Percentiles rank a stretch among this genome's conserved stretches.
These are phyloP conservation scores for Perognathus longimembris DNA, from an alignment of 2,113 vertebrate genomes.

Conservation along the genomic window DNA sequence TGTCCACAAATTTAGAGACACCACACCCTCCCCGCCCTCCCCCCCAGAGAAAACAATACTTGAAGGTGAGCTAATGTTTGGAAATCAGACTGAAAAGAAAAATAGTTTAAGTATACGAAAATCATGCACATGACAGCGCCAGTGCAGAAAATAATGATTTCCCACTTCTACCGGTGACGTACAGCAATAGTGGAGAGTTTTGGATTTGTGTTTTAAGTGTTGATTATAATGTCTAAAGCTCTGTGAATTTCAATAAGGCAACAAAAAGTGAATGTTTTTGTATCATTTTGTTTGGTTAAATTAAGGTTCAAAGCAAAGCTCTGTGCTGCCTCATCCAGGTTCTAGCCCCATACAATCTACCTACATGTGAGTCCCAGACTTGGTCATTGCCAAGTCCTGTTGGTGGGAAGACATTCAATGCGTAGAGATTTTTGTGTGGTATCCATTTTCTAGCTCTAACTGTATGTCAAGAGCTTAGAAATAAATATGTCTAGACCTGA, in stretches of 20 bases:
- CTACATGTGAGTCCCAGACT: not conserved
- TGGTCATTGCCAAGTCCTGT: not conserved
- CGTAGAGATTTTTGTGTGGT: not conserved
- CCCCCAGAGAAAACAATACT: slow-evolving; percentile 24
- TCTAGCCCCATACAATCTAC: not conserved
- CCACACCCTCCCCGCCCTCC: too few relatives aligned
- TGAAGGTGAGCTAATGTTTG: slow-evolving; percentile 50
- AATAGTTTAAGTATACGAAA: not conserved
- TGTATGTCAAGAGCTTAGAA: slow-evolving; percentile 40
- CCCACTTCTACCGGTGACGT: not conserved
- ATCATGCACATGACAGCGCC: not conserved
- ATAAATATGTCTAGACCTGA: slow-evolving; percentile 37
- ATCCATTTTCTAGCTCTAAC: not conserved
- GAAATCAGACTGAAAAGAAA: slow-evolving; percentile 66
- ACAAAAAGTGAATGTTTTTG: not conserved
- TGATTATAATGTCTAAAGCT: not conserved
- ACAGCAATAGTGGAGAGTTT: not conserved
- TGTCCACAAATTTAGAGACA: slow-evolving; percentile 43
- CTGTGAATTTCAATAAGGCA: not conserved
- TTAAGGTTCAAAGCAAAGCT: not conserved
- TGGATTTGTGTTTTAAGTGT: not conserved
- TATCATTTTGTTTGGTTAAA: not conserved
- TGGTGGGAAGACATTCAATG: not conserved
- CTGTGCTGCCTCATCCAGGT: not conserved
- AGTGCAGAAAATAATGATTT: not conserved